A percentile compares a stretch with the other conserved stretches of the same genome.
Conservation (phyloP, 2,113 vertebrate genomes). For the Ophthalmolycus amberensis region DNA sequence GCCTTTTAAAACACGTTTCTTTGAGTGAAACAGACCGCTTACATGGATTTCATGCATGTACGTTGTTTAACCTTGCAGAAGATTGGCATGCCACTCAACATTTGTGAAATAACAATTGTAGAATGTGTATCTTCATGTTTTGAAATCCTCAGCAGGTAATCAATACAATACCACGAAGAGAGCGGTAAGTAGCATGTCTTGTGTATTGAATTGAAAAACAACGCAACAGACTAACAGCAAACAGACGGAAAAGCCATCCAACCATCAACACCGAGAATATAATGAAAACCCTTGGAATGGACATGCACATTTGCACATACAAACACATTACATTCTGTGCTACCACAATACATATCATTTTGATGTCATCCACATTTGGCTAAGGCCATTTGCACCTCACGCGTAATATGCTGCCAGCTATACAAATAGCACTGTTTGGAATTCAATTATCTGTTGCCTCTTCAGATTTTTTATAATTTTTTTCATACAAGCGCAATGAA, state of each 20-base stretch:
- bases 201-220: slow-evolving; percentile 57
- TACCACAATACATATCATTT: slow-evolving; percentile 72
- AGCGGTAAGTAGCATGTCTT: slow-evolving; percentile 60
- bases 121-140: slow-evolving; percentile 57
- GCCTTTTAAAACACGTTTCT: slow-evolving; percentile 8
- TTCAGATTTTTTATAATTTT: slow-evolving; percentile 43
- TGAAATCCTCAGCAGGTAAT: slow-evolving; percentile 69
- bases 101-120: slow-evolving; percentile 48
- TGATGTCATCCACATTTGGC: slow-evolving; percentile 73
- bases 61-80: slow-evolving; percentile 25
- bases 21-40: not conserved
- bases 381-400: slow-evolving; percentile 75
- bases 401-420: slow-evolving; percentile 70
- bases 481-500: slow-evolving; percentile 62
- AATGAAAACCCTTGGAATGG: slow-evolving; percentile 64
- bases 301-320: slow-evolving; percentile 73
- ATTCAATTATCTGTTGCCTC: slow-evolving; percentile 76
- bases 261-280: slow-evolving; percentile 55
- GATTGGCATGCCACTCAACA: slow-evolving; percentile 42
- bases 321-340: slow-evolving; percentile 69
- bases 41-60: slow-evolving; percentile 39
- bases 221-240: slow-evolving; percentile 55
- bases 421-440: slow-evolving; percentile 76
- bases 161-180: slow-evolving; percentile 59
- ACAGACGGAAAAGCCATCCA: slow-evolving; percentile 61